Base-by-base conservation (phyloP, 92 coral and sea anemone genomes). In the Palythoa grandis region DNA sequence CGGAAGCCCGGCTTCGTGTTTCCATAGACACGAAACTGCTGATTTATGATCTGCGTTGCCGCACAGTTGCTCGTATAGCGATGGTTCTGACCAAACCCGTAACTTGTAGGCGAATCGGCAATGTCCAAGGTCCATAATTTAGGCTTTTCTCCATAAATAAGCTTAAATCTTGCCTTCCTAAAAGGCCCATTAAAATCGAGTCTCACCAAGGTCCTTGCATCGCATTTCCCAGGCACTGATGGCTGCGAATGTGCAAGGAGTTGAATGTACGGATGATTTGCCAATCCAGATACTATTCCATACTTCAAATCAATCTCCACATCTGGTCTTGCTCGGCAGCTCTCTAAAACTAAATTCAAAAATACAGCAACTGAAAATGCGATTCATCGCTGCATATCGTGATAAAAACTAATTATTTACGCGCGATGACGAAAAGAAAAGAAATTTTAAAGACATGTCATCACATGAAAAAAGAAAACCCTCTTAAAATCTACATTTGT, bases 51-150 rank as follows among this genome's bases (percentile, higher is more conserved):
- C 38, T 95, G 95, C 4, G 88, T 89, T 3, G 93, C 87, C 0
- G 98, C 99, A 40, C 97, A 95, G 71, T 95, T 95, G 70, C 99
- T 97, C 15, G 98, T 88, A 74, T 87, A 93, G 39, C 83, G 88
- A 73, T 91, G 93, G 69, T 95, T 90, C 14, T 90, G 93, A 1
- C 99, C 99, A 89, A 97, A 97, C 2, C 99, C 99, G 76, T 97
- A 97, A 37, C 91, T 91, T 43, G 83, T 89, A 7, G 93, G 93
- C 11, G 97, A 91, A 83, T 95, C 95, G 0, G 99, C 86, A 50
- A 95, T 90, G 71, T 88, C 87, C 29, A 95, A 84, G 0, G 98
- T 89, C 98, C 99, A 95, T 13, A 91, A 86, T 60, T 57, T 86
- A 12, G 99, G 99, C 40, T 97, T 92, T 22, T 85, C 84, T 29